These are phyloP conservation scores for Pandemis corylana DNA, from an alignment of 2,888 invertebrate genomes.

Conservation along the genomic window DNA sequence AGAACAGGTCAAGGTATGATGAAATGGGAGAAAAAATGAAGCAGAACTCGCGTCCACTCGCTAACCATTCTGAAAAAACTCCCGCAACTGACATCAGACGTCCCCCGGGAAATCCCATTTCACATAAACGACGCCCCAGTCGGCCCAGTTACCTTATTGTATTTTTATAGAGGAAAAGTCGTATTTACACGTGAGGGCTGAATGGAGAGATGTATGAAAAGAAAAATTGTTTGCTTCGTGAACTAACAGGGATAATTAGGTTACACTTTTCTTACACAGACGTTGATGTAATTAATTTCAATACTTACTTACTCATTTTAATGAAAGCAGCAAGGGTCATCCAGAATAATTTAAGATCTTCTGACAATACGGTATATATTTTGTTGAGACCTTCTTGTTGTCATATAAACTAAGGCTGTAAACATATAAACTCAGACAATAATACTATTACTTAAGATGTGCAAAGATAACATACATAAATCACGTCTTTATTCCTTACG, in stretches of 20 bases:
- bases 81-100: slow-evolving; percentile 4
- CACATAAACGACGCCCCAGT: slow-evolving; percentile 29
- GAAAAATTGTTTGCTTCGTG: not conserved
- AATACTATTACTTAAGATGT: too few relatives aligned
- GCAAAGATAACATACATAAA: too few relatives aligned
- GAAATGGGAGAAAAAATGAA: not conserved
- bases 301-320: too few relatives aligned
- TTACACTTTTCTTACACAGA: not conserved
- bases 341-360: too few relatives aligned
- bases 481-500: too few relatives aligned
- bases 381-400: too few relatives aligned
- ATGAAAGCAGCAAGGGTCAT: too few relatives aligned
- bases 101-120: slow-evolving; percentile 36
- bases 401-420: too few relatives aligned
- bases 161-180: slow-evolving; percentile 27
- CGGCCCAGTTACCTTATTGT: slow-evolving; percentile 31
- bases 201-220: not conserved
- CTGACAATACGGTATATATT: too few relatives aligned
- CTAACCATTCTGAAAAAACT: slow-evolving; percentile 2
- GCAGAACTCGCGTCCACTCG: not conserved
- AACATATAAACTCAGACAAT: too few relatives aligned
- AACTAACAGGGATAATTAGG: not conserved
- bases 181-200: slow-evolving; percentile 14
- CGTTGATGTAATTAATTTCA: not conserved
- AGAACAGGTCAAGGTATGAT: too few relatives aligned